These are phyloP conservation scores for Cavia aperea DNA, from an alignment of 2,113 vertebrate genomes.

Conservation along the genomic window DNA sequence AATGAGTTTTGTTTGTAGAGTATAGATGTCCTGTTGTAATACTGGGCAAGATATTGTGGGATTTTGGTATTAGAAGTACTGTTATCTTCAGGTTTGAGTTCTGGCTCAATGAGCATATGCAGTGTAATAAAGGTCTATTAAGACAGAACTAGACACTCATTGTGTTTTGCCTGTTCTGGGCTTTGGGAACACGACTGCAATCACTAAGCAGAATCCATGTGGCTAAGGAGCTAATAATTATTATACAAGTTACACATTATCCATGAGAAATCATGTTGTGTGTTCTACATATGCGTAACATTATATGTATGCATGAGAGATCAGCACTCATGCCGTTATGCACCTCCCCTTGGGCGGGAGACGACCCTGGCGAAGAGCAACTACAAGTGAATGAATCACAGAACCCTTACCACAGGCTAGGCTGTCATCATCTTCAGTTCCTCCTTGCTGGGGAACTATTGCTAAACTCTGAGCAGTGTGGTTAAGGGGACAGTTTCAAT, in stretches of 20 bases:
- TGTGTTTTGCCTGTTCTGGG: not conserved
- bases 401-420: too few species aligned
- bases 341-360: not conserved
- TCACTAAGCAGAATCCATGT: not conserved
- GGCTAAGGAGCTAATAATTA: not conserved
- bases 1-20: not conserved
- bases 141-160: not conserved
- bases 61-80: not conserved
- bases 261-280: not conserved
- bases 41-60: not conserved
- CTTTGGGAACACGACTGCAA: not conserved
- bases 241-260: not conserved
- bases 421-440: not conserved
- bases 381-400: not conserved
- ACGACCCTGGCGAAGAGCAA: not conserved
- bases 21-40: not conserved
- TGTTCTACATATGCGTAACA: not conserved
- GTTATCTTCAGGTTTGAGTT: not conserved
- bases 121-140: not conserved
- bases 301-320: not conserved
- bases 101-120: not conserved
- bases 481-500: not conserved
- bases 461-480: not conserved
- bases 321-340: not conserved
- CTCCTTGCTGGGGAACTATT: not conserved